These are phyloP conservation scores for Delia radicum DNA, from an alignment of 1,140 invertebrate species.

Conservation along the genomic window DNA sequence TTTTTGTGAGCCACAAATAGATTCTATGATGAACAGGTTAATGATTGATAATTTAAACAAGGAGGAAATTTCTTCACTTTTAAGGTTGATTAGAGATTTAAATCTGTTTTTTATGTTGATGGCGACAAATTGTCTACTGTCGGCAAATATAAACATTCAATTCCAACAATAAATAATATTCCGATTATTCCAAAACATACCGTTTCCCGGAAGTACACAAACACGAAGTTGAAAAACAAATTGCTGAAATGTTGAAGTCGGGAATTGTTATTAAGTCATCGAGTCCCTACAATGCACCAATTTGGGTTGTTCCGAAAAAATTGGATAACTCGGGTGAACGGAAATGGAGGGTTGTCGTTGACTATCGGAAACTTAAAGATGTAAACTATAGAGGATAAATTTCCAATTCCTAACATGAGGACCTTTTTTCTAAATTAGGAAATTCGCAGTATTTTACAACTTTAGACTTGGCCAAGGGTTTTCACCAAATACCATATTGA, in stretches of 20 bases:
- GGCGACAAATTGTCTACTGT: neutral
- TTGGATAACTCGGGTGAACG: constrained; percentile 46
- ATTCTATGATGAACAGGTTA: neutral
- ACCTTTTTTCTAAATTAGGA: no score
- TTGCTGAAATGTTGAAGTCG: no score
- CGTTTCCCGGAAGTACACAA: neutral
- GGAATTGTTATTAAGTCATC: no score
- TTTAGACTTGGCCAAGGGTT: constrained; percentile 44
- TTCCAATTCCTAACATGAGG: constrained; percentile 58
- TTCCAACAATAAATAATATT: neutral
- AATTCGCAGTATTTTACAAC: constrained; percentile 46
- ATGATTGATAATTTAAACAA: neutral
- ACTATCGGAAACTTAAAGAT: no score
- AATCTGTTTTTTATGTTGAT: neutral
- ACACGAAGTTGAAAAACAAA: no score
- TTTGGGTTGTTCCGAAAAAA: constrained; percentile 55
- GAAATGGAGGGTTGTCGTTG: constrained; percentile 54
- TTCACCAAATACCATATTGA: constrained; percentile 40
- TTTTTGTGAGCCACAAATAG: no score
- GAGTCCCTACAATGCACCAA: constrained; percentile 43
- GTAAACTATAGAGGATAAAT: constrained; percentile 55
- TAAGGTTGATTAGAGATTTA: neutral
- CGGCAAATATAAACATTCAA: neutral
- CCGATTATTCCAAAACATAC: neutral
- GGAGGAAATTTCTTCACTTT: neutral